These are phyloP conservation scores for Diplodus puntazzo DNA, from an alignment of 2,797 vertebrate species.

Conservation along the genomic window DNA sequence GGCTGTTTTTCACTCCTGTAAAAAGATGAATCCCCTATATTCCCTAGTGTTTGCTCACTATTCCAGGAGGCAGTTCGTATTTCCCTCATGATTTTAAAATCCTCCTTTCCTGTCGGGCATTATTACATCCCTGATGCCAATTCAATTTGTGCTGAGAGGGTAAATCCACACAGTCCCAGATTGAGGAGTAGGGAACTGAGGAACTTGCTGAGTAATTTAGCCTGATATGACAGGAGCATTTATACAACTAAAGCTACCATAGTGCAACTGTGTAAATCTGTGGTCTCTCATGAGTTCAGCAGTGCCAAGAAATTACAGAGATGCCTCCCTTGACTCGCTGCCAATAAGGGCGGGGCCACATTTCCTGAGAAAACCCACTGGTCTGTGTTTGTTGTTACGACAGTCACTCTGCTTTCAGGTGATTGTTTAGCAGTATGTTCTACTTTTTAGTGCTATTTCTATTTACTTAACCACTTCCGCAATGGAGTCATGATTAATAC, in stretches of 20 bases:
- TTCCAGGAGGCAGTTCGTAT: background rate
- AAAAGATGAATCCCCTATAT: background rate
- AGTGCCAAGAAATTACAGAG: no score
- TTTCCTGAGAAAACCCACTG: no score
- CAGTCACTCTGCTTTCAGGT: no score
- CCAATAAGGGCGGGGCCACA: no score
- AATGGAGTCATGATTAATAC: no score
- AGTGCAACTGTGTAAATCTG: background rate
- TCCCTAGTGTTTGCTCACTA: background rate
- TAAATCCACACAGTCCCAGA: slow-evolving; percentile 9
- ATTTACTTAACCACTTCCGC: no score
- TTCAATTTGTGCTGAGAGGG: slow-evolving; percentile 3
- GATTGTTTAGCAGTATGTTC: no score
- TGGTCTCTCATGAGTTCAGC: background rate
- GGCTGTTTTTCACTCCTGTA: no score
- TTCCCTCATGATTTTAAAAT: background rate
- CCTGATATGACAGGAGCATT: background rate
- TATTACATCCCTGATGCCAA: background rate
- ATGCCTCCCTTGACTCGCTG: no score
- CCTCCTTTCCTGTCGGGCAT: background rate
- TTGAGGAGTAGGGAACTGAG: background rate
- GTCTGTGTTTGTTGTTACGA: no score
- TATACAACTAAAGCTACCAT: background rate
- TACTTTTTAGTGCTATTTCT: no score
- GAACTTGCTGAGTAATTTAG: background rate